Evolutionary conservation across 2,113 vertebrate species (phyloP), one percentile per base, ranked within the genome.

Genomic region (Pangasianodon gigas): DNA sequence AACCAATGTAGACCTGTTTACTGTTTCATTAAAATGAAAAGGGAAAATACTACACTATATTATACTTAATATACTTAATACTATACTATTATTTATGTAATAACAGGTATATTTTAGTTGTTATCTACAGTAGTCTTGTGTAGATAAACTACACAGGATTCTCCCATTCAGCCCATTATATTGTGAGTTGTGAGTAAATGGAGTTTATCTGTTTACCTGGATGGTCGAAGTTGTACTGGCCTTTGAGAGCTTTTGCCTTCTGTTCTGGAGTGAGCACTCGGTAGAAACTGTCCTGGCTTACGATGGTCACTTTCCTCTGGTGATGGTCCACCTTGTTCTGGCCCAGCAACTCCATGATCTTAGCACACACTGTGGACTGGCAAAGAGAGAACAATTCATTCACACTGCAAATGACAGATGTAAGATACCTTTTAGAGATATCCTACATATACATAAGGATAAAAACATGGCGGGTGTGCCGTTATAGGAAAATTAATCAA

Each of bases 151-250:
- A 21, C 44, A 37, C 37, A 37, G 37, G 37, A 37, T 80, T 77
- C 41, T 21, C 21, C 44, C 51, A 54, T 79, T 13, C 44, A 7
- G 75, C 24, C 6, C 79, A 32, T 6, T 0, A 51, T 3, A 26
- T 29, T n/a, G 75, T 52, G 26, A 51, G 80, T 1, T 80, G 26
- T 14, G 77, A 80, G 26, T 80, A 80, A 32, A 32, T 1, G 0
- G 19, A 58, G 32, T 60, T 58, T 26, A 58, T 84, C n/a, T 13
- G 18, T 84, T 29, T 91, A 99, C 98, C 98, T 91, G 98, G 98
- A 92, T 99, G 98, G 93, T 99, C 98, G 69, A 99, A 99, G 95
- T 99, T 99, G 95, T 98, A 99, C 93, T 99, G 98, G 0, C 98
- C 98, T 93, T 97, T 98, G 26, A 99, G 90, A 0, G 98, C 98